Evolutionary conservation across 2,797 vertebrate genomes (phyloP), one percentile per base, ranked within the genome.

Genomic region (Pristis pectinata): DNA sequence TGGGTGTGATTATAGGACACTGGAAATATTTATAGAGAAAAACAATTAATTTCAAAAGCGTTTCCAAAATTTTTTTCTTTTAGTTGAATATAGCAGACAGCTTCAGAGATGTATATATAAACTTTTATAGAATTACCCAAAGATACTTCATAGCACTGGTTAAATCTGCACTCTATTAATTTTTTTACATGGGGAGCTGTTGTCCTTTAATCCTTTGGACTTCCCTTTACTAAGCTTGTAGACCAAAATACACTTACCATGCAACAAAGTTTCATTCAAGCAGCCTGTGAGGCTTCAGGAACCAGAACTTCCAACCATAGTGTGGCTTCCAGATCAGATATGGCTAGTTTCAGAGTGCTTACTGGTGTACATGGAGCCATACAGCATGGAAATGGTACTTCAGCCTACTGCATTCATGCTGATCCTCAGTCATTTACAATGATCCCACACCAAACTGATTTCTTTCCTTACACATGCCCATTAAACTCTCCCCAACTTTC

Each of bases 81-180:
- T 44, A 37, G 44, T 22, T 41, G 44, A 44, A 80, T 80, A 80
- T 80, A 44, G 37, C 79, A 80, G 79, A 80, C 41, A 44, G 6
- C 22, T 6, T 17, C 44, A 80, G 4, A 44, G 80, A 80, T 80
- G 44, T 44, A 80, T 19, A 19, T 44, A 80, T 44, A 80, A 44
- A 79, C 79, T 80, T 80, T 44, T 80, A 80, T 80, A 44, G 79
- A 80, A 41, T 80, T 80, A 80, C 44, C 41, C 79, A 80, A 80
- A 17, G 79, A 80, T 44, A 37, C 41, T 44, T n/a, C 19, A 44
- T 80, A 79, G 79, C 79, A 80, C 6, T 80, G 37, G 44, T 80
- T 80, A 80, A 80, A 80, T 80, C 79, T 80, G 79, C 44, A 7
- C 79, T 44, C 17, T 79, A 80, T 80, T 80, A 41, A 80, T 80